Evolutionary conservation across 1,140 invertebrate species (phyloP).

Genomic region (Berghia stephanieae): DNA sequence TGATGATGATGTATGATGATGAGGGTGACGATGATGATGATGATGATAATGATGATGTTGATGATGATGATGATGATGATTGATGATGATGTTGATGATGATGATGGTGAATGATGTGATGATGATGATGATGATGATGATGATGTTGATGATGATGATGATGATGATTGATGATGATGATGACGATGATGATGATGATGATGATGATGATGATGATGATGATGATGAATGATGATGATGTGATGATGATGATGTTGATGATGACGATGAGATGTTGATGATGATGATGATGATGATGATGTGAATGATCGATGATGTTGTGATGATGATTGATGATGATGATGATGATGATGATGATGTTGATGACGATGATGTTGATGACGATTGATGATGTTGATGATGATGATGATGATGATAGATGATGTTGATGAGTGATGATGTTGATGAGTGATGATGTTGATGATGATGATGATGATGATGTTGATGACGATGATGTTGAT

Average conservation of each 20-base stretch:
- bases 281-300: constrained; percentile 15
- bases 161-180: too few relatives aligned
- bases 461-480: too few relatives aligned
- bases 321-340: background rate
- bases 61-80: background rate
- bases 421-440: too few relatives aligned
- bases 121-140: too few relatives aligned
- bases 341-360: constrained; percentile 3
- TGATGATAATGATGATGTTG: constrained; percentile 4
- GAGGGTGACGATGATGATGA: background rate
- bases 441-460: too few relatives aligned
- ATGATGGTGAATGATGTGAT: background rate
- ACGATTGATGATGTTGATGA: too few relatives aligned
- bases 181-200: constrained; percentile 1
- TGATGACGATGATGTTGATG: constrained; percentile 3
- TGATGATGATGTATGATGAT: background rate
- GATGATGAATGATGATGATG: background rate
- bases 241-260: constrained; percentile 26
- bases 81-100: background rate
- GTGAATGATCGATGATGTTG: background rate
- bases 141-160: background rate
- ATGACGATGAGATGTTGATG: constrained; percentile 12
- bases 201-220: constrained; percentile 2
- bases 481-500: too few relatives aligned
- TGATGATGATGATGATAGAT: too few relatives aligned